Conservation (phyloP, 2,888 invertebrate genomes). For the Peribatodes rhomboidaria region DNA sequence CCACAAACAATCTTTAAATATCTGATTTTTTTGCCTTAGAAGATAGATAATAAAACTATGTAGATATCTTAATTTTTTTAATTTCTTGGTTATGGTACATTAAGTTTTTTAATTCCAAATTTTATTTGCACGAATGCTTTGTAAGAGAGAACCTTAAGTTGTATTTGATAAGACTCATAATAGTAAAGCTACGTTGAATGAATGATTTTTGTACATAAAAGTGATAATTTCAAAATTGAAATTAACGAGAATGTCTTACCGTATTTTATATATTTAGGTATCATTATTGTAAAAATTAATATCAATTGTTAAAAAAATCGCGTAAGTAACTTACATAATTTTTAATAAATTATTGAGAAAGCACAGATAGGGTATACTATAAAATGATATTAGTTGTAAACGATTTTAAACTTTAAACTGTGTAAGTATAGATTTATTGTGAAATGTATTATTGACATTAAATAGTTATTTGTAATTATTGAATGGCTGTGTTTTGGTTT, state of each 20-base stretch:
- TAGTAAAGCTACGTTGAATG: constrained; percentile 1
- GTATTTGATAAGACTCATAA: background rate
- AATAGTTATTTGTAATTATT: constrained; percentile 48
- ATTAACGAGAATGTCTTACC: background rate
- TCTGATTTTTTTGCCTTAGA: too few relatives aligned
- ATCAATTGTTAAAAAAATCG: constrained; percentile 23
- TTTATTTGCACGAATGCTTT: background rate
- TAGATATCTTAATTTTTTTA: background rate
- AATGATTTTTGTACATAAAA: background rate
- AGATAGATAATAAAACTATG: background rate
- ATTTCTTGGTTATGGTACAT: background rate
- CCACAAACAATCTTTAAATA: too few relatives aligned
- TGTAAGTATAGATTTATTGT: constrained; percentile 38
- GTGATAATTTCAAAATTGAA: constrained; percentile 1
- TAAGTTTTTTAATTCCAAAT: constrained; percentile 1
- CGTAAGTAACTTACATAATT: constrained; percentile 42
- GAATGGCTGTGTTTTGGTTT: constrained; percentile 15
- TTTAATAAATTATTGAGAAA: constrained; percentile 36
- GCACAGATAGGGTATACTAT: constrained; percentile 42
- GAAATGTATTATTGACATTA: constrained; percentile 47
- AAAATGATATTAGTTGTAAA: constrained; percentile 42
- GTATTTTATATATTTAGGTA: constrained; percentile 14
- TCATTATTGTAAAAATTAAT: constrained; percentile 18
- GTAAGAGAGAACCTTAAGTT: background rate
- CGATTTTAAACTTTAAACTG: constrained; percentile 29